Percentiles rank a stretch among this genome's conserved stretches.
Conservation (phyloP, 2,888 invertebrate genomes). For the Drosophila eohydei region DNA sequence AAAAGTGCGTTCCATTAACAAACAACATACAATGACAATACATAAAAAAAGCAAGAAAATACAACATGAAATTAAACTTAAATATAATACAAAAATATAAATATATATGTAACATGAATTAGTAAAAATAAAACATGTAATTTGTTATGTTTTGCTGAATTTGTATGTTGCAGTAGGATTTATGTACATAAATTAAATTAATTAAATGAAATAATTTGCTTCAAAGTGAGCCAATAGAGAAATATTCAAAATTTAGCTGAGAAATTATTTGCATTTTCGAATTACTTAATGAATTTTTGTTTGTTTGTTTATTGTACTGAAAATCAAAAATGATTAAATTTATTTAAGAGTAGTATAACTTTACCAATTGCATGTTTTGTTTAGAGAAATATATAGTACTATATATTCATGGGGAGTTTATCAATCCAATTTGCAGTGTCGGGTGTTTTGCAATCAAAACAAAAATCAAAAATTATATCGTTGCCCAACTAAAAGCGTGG, state of each 20-base stretch:
- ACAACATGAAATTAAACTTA: slow-evolving; percentile 1
- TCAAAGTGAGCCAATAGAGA: background rate
- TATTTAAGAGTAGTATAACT: slow-evolving; percentile 51
- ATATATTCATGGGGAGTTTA: slow-evolving; percentile 25
- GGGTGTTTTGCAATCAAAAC: slow-evolving; percentile 47
- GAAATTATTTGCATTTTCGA: slow-evolving; percentile 24
- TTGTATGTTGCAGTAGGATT: slow-evolving; percentile 4
- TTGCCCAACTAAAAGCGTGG: slow-evolving; percentile 25
- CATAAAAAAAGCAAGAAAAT: slow-evolving; percentile 2
- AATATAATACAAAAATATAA: slow-evolving; percentile 22
- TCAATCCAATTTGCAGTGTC: slow-evolving; percentile 56
- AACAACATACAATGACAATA: slow-evolving; percentile 32
- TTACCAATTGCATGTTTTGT: slow-evolving; percentile 67
- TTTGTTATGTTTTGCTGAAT: slow-evolving; percentile 19
- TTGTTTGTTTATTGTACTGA: slow-evolving; percentile 7
- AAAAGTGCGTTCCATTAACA: slow-evolving; percentile 40
- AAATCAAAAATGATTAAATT: slow-evolving; percentile 24
- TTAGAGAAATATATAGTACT: slow-evolving; percentile 20
- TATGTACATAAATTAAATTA: slow-evolving; percentile 3
- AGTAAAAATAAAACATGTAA: slow-evolving; percentile 15
- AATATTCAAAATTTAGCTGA: slow-evolving; percentile 12
- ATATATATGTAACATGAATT: slow-evolving; percentile 7
- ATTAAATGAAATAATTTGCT: slow-evolving; percentile 3
- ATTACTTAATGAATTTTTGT: slow-evolving; percentile 1
- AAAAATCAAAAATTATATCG: slow-evolving; percentile 44